These are phyloP conservation scores for Agrypnus murinus DNA, from an alignment of 2,888 invertebrate genomes.

Conservation along the genomic window DNA sequence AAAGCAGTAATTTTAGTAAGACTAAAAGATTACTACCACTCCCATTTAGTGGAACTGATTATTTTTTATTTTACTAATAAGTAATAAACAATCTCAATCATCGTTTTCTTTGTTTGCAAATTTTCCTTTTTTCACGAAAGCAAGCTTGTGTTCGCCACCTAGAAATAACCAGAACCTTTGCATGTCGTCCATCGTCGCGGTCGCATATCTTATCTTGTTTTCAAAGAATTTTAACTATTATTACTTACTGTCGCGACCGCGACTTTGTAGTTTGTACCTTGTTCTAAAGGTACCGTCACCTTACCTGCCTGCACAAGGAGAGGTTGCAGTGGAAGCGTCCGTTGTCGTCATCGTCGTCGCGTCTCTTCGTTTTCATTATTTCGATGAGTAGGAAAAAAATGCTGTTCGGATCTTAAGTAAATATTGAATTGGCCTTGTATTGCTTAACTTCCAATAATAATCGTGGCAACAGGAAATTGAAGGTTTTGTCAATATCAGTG, in stretches of 20 bases:
- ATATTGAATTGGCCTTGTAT: constrained; percentile 21
- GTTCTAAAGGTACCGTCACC: no score
- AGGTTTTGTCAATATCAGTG: no score
- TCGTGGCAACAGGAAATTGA: not conserved
- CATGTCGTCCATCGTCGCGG: no score
- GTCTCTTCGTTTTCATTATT: not conserved
- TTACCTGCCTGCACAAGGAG: no score
- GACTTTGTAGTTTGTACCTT: constrained; percentile 25
- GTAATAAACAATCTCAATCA: not conserved
- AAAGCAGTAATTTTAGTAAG: constrained; percentile 23
- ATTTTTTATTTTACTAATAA: not conserved
- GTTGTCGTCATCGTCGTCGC: no score
- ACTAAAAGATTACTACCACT: constrained; percentile 22
- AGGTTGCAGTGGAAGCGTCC: not conserved
- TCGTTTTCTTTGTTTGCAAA: not conserved
- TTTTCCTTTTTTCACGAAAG: not conserved
- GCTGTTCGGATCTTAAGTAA: not conserved
- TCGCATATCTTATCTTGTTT: constrained; percentile 27
- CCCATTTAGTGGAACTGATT: constrained; percentile 20
- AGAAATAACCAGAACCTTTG: constrained; percentile 25
- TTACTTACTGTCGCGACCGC: not conserved
- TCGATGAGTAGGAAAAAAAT: no score
- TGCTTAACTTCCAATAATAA: constrained; percentile 1
- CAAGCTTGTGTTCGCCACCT: not conserved
- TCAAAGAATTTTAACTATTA: constrained; percentile 16